phyloP scores from a whole-genome alignment of 2,888 invertebrate species.

The Exocentrus adspersus region DNA sequence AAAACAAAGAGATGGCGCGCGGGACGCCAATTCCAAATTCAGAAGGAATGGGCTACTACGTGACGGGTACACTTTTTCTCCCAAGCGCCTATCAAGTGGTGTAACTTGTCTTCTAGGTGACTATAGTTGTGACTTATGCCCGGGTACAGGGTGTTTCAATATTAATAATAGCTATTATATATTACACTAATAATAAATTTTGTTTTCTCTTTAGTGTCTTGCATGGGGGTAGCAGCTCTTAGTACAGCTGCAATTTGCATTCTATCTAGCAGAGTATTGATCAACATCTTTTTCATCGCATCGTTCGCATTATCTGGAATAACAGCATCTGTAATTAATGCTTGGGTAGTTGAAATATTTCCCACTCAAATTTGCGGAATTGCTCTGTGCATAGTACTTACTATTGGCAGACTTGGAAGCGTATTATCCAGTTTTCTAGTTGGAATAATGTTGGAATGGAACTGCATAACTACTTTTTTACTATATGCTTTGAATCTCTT shows the following conservation, averaged over 20 bases:
- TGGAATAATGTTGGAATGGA: slow-evolving; percentile 39
- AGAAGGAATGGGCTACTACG: no score
- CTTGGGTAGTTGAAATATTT: slow-evolving; percentile 37
- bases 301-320: slow-evolving; percentile 49
- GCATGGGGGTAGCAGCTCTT: slow-evolving; percentile 35
- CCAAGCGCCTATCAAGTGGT: no score
- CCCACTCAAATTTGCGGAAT: slow-evolving; percentile 38
- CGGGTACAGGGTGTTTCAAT: no score
- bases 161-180: no score
- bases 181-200: neutral
- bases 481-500: slow-evolving; percentile 33
- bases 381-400: slow-evolving; percentile 35
- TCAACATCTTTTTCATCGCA: slow-evolving; percentile 49
- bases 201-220: slow-evolving; percentile 35
- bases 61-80: no score
- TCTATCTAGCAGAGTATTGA: slow-evolving; percentile 41
- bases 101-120: no score
- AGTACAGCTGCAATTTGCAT: slow-evolving; percentile 37
- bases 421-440: slow-evolving; percentile 37
- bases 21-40: no score
- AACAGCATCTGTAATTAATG: slow-evolving; percentile 48
- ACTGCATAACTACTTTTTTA: slow-evolving; percentile 33
- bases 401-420: slow-evolving; percentile 35
- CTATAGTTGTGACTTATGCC: no score
- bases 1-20: no score